Conservation (phyloP, 2,113 vertebrate genomes). For the Oreocharis arfaki region DNA sequence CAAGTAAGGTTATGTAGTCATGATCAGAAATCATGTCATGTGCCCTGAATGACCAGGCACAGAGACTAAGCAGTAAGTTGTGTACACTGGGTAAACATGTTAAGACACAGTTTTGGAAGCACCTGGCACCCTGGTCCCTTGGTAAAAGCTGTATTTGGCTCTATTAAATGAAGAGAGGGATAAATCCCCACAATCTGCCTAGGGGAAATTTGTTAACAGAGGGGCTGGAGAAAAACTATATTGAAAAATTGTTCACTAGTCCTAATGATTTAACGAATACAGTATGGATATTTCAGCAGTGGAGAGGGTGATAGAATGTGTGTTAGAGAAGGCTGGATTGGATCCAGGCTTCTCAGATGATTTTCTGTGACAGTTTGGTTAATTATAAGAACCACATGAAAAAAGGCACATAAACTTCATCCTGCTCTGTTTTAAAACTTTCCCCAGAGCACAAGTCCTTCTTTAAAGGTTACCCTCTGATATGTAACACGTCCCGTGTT, state of each 20-base stretch:
- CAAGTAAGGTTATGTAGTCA: not conserved
- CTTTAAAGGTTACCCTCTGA: conserved; percentile 31
- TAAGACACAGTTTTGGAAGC: not conserved
- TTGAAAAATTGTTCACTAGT: not conserved
- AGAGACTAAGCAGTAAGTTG: not conserved
- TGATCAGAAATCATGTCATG: not conserved
- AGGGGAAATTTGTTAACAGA: not conserved
- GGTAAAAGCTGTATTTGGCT: not conserved
- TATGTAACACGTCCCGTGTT: not conserved
- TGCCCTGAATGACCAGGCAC: not conserved
- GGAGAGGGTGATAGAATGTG: not conserved
- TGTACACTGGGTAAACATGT: not conserved
- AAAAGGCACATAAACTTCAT: conserved; percentile 4
- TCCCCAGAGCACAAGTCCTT: not conserved
- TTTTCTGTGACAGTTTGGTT: conserved; percentile 38
- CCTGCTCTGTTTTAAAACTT: conserved; percentile 17
- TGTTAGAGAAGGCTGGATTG: not conserved
- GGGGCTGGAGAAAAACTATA: not conserved
- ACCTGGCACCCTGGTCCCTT: not conserved
- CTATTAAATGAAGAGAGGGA: not conserved
- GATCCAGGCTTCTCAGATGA: conserved; percentile 6
- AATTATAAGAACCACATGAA: conserved; percentile 37
- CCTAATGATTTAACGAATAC: not conserved
- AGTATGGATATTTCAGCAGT: not conserved
- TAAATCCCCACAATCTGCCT: not conserved